Conservation (phyloP, 2,113 vertebrate genomes). For the Ochotona curzoniae region DNA sequence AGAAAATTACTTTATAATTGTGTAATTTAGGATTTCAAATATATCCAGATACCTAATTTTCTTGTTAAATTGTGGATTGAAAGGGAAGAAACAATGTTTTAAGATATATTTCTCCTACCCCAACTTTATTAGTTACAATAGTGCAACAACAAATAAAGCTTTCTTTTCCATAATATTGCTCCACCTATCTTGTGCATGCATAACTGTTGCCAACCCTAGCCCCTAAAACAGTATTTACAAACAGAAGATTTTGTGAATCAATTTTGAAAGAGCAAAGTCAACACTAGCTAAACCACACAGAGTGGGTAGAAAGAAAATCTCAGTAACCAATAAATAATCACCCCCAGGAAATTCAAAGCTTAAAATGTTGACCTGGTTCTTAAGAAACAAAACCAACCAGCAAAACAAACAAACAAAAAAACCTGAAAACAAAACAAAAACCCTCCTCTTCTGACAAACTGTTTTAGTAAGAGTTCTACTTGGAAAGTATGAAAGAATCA, state of each 20-base stretch:
- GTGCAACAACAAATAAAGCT: neutral
- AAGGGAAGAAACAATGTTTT: neutral
- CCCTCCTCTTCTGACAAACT: conserved; percentile 30
- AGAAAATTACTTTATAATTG: neutral
- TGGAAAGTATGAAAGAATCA: conserved; percentile 53
- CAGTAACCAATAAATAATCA: neutral
- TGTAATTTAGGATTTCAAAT: neutral
- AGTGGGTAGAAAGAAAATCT: neutral
- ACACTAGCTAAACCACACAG: neutral
- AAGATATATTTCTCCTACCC: neutral
- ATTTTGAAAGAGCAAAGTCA: neutral
- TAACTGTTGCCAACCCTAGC: neutral
- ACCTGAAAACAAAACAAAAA: no score
- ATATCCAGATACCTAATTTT: neutral
- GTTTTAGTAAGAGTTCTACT: neutral
- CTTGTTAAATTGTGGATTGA: neutral
- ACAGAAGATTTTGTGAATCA: neutral
- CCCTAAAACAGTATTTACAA: neutral
- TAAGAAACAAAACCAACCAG: neutral
- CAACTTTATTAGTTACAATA: neutral
- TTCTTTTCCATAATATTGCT: neutral
- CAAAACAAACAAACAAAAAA: neutral
- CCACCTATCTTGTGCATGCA: neutral
- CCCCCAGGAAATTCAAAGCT: neutral
- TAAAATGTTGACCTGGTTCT: neutral